Evolutionary conservation across 2,888 invertebrate genomes (phyloP), one percentile per base, ranked within the genome.

Genomic region (Cephonodes hylas): DNA sequence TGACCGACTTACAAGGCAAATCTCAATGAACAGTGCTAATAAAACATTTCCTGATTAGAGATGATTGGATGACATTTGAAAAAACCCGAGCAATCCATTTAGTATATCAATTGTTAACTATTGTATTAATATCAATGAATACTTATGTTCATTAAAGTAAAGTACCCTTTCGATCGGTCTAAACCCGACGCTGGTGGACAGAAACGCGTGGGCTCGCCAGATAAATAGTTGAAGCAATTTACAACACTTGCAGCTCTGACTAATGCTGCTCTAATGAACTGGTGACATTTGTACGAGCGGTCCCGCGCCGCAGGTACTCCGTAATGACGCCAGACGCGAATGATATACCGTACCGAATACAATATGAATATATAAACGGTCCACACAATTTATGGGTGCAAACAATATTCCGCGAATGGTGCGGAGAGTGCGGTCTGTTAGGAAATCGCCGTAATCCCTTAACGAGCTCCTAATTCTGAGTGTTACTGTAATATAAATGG

Each of bases 241-340:
- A 84, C 82, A 78, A 78, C 76, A 72, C 74, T 78, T 77, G 65
- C 70, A 63, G 69, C 68, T 63, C 79, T 87, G 87, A 89, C 81
- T 88, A 88, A 90, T 88, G 82, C 71, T 62, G 73, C 77, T 80
- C 86, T 88, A 89, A 89, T 88, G 88, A 88, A 88, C 85, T 76
- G 82, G 81, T 80, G 87, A 89, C 88, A 79, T 73, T 71, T 80
- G 77, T 70, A 80, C 72, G 68, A 64, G 42, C 64, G 66, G 46
- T 34, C 56, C 64, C 62, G 73, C 63, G 66, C 69, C 63, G 67
- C 60, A 60, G 48, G 60, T 60, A 42, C 60, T 2, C 38, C 15
- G 42, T 60, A 60, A 60, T 60, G 60, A 60, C 42, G 46, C 48
- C 48, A 25, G 48, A 60, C 60, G 48, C 48, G 34, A 42, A 60